Evolutionary conservation across 1,140 invertebrate genomes (phyloP).

Genomic region (Euwallacea fornicatus): DNA sequence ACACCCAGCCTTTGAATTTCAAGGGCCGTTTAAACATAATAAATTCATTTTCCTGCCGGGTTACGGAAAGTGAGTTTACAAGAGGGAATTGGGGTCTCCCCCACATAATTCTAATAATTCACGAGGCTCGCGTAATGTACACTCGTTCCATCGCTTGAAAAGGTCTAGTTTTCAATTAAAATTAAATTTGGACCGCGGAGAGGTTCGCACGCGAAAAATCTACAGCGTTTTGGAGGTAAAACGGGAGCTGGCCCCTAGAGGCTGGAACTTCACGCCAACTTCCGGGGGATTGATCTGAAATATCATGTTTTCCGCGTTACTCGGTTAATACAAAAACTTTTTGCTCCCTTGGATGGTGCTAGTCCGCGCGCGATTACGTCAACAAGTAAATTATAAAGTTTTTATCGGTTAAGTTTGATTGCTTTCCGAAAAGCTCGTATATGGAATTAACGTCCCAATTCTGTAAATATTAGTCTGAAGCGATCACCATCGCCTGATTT

Average conservation of each 20-base stretch:
- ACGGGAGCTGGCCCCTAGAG: background rate
- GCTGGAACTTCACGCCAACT: background rate
- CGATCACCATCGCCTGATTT: too few species aligned
- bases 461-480: background rate
- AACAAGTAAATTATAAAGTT: constrained; percentile 20
- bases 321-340: background rate
- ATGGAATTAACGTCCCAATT: background rate
- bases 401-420: constrained; percentile 18
- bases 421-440: constrained; percentile 6
- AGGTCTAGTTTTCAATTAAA: background rate
- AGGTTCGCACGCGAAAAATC: background rate
- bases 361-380: constrained; percentile 1
- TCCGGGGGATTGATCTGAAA: background rate
- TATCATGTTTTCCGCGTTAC: background rate
- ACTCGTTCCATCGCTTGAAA: background rate
- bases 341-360: background rate
- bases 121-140: background rate
- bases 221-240: background rate
- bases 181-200: background rate
- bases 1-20: constrained; percentile 1
- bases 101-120: background rate
- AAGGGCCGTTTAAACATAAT: background rate
- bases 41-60: constrained; percentile 2
- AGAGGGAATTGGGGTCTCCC: background rate
- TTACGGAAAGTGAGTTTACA: background rate